These are phyloP conservation scores for Allolobophora icterica DNA, from an alignment of 2,888 invertebrate species.

Conservation along the genomic window DNA sequence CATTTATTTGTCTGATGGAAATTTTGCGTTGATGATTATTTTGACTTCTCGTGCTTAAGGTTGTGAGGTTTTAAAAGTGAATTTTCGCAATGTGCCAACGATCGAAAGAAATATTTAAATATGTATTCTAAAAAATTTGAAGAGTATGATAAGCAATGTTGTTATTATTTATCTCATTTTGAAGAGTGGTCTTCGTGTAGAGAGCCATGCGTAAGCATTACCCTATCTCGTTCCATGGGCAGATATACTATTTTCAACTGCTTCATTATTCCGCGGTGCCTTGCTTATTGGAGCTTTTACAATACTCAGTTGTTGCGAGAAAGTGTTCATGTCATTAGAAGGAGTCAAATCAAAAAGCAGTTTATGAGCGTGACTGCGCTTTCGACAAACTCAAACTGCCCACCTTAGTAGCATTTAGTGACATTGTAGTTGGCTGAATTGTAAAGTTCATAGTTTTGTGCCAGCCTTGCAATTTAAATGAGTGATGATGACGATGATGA, in stretches of 20 bases:
- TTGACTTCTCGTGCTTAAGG: not conserved
- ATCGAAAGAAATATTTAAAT: not conserved
- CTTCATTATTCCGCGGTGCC: conserved; percentile 14
- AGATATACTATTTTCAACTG: not conserved
- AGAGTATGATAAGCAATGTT: conserved; percentile 10
- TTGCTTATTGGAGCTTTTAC: not conserved
- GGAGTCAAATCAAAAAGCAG: not conserved
- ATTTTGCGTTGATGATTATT: not conserved
- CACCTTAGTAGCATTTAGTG: not conserved
- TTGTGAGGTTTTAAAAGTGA: not conserved
- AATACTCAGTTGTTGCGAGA: not conserved
- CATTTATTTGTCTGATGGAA: not conserved
- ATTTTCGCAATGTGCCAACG: not conserved
- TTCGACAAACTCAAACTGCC: not conserved
- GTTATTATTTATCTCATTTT: not conserved
- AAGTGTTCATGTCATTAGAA: not conserved
- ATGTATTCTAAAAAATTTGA: conserved; percentile 14
- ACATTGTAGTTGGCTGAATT: not conserved
- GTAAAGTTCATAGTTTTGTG: not conserved
- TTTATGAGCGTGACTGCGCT: too few species aligned
- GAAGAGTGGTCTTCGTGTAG: not conserved
- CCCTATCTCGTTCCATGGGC: not conserved
- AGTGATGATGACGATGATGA: conserved; percentile 5
- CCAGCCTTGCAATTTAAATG: not conserved
- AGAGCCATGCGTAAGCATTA: not conserved